Percentiles rank a stretch among this genome's conserved stretches.
These are phyloP conservation scores for Timandra comae DNA, from an alignment of 2,888 invertebrate species.

Conservation along the genomic window DNA sequence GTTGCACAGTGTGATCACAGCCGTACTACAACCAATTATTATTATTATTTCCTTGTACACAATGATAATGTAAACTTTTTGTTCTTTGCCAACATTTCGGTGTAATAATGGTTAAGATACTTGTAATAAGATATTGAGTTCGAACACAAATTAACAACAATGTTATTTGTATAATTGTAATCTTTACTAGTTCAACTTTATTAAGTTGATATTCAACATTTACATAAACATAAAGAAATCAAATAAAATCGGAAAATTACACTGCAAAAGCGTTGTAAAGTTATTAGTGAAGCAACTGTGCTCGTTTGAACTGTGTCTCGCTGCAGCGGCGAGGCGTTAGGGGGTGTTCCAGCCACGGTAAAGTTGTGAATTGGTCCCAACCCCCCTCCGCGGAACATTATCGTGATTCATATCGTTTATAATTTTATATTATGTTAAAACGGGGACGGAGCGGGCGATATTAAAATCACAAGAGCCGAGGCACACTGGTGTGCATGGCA, in stretches of 20 bases:
- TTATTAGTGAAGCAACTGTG: conserved; percentile 9
- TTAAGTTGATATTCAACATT: no score
- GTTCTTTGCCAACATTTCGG: conserved; percentile 3
- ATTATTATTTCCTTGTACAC: no score
- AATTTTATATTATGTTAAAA: conserved; percentile 77
- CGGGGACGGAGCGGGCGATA: conserved; percentile 50
- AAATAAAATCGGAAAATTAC: no score
- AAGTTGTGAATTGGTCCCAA: conserved; percentile 73
- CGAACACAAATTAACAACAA: no score
- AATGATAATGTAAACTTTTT: no score
- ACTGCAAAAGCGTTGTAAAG: no score
- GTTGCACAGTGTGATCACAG: conserved; percentile 30
- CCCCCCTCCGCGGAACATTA: conserved; percentile 65
- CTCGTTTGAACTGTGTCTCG: conserved; percentile 22
- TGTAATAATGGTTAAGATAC: not conserved
- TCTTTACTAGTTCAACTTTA: no score
- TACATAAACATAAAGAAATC: no score
- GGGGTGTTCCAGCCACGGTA: conserved; percentile 42
- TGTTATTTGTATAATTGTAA: no score
- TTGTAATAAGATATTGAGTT: no score
- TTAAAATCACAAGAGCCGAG: conserved; percentile 69
- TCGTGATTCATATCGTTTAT: conserved; percentile 76
- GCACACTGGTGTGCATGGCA: conserved; percentile 61
- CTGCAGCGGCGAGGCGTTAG: conserved; percentile 29
- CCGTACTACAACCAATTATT: not conserved